Evolutionary conservation across 2,888 invertebrate genomes (phyloP).

Genomic region (Laothoe populi): DNA sequence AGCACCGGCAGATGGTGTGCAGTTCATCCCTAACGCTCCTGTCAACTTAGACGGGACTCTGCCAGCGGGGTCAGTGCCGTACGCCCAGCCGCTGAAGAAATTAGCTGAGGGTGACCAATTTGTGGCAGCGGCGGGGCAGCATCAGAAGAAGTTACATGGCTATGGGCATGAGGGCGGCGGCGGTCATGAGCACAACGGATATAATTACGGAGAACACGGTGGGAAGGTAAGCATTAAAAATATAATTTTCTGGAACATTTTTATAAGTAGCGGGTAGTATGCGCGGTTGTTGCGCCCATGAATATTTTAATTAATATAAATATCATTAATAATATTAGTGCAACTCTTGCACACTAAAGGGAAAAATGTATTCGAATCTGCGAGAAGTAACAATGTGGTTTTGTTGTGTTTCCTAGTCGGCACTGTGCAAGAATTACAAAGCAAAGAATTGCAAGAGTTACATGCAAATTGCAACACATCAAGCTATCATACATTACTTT

Average conservation of each 20-base stretch:
- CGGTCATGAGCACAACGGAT: conserved; percentile 81
- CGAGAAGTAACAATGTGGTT: too few relatives aligned
- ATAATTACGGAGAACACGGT: conserved; percentile 81
- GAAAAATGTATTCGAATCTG: too few relatives aligned
- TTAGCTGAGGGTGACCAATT: conserved; percentile 53
- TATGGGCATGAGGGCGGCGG: conserved; percentile 76
- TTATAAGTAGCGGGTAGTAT: neutral
- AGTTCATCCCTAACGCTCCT: conserved; percentile 43
- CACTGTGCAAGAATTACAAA: too few relatives aligned
- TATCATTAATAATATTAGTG: too few relatives aligned
- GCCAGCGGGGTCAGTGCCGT: conserved; percentile 45
- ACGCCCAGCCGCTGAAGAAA: conserved; percentile 46
- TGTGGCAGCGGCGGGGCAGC: conserved; percentile 56
- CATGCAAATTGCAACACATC: too few relatives aligned
- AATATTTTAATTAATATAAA: too few relatives aligned
- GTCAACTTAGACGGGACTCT: conserved; percentile 43
- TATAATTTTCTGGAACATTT: neutral
- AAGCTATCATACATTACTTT: too few relatives aligned
- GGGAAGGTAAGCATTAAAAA: conserved; percentile 69
- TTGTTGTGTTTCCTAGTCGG: too few relatives aligned
- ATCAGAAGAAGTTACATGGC: conserved; percentile 59
- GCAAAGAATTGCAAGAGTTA: too few relatives aligned
- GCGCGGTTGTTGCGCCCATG: too few relatives aligned
- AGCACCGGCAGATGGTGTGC: conserved; percentile 36
- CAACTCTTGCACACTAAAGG: too few relatives aligned